Percentiles rank a stretch among this genome's conserved stretches.
These are phyloP conservation scores for Bungarus multicinctus DNA, from an alignment of 2,113 vertebrate species.

Conservation along the genomic window DNA sequence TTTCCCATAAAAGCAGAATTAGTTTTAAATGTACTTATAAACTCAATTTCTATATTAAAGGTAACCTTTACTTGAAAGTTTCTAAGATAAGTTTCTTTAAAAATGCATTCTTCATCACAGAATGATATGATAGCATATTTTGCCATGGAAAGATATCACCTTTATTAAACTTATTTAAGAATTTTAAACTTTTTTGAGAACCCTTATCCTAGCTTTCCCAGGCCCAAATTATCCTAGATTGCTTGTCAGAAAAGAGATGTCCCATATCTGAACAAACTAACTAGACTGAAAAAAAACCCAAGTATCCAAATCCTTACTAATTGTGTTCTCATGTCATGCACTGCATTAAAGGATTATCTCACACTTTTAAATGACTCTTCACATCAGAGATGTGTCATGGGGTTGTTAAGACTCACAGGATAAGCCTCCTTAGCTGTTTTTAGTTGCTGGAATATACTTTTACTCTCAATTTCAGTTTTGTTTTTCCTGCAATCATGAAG, in stretches of 20 bases:
- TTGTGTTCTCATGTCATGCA: constrained; percentile 59
- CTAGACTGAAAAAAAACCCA: constrained; percentile 43
- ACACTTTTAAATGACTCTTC: constrained; percentile 52
- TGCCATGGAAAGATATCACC: background rate
- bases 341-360: constrained; percentile 66
- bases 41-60: background rate
- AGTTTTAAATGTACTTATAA: background rate
- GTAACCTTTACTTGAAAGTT: background rate
- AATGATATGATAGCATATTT: background rate
- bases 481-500: constrained; percentile 42
- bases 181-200: too few relatives aligned
- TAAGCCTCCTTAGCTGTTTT: constrained; percentile 62
- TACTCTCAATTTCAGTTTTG: constrained; percentile 53
- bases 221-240: constrained; percentile 2
- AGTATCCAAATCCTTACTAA: constrained; percentile 62
- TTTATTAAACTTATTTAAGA: background rate
- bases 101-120: background rate
- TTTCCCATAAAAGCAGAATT: background rate
- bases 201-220: background rate
- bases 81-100: background rate
- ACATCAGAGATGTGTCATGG: constrained; percentile 63
- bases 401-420: constrained; percentile 63
- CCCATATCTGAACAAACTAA: constrained; percentile 44
- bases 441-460: constrained; percentile 61
- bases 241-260: constrained; percentile 31